Base-by-base conservation (phyloP, 1,140 invertebrate species). In the Leptoteleia sp. region DNA sequence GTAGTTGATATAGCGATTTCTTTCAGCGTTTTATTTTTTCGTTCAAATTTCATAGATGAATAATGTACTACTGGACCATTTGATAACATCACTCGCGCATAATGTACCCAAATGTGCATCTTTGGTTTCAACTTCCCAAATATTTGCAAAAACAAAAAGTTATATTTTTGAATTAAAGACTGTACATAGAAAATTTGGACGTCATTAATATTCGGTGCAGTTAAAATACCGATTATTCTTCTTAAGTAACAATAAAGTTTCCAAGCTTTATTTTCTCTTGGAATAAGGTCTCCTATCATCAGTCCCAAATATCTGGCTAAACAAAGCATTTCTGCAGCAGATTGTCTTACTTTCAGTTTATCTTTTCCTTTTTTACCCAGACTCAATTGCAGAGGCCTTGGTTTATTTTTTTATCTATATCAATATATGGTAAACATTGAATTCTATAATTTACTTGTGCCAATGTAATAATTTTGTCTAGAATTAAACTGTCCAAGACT, bases 41-140 rank as follows among this genome's bases (percentile, higher is more conserved):
- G 33, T 67, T 70, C 61, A 17, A 43, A 73, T 8, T 64, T 79
- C 61, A 79, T 73, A 2, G 33, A 50, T 27, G 67, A 76, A 62
- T 43, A 81, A 13, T 79, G 76, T 9, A 81, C 55, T 33, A 79
- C n/a, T n/a, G n/a, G n/a, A n/a, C n/a, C n/a, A n/a, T n/a, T n/a
- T n/a, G n/a, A n/a, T n/a, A n/a, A n/a, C 19, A 80, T 80, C 3
- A 50, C 17, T 43, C 22, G 16, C 8, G 33, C 7, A 33, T 76
- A 76, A 50, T 80, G 73, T 11, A 77, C 0, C 54, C 19, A 64
- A 27, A 80, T 37, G 29, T 77, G 73, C 62, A 77, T 70, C 38
- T 77, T 77, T 13, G 78, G 73, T 45, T 72, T 76, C 13, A 80
- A 17, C 5, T 80, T 68, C 7, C 54, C 61, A 22, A 31, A 73